These are phyloP conservation scores for Brachionus sp. DNA, from an alignment of 1,140 invertebrate genomes.

Conservation along the genomic window DNA sequence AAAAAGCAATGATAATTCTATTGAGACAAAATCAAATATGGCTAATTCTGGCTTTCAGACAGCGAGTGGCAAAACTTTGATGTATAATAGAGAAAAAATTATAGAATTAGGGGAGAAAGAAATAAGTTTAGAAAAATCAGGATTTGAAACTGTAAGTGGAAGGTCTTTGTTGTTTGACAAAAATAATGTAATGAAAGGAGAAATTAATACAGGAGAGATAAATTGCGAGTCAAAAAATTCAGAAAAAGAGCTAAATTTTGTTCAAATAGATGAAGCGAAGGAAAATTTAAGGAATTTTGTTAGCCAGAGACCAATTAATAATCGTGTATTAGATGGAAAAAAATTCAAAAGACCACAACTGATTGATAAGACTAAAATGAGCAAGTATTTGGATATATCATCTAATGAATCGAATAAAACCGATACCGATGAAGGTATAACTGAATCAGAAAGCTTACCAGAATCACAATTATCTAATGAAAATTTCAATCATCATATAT, in stretches of 20 bases:
- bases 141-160: neutral
- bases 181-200: neutral
- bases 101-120: neutral
- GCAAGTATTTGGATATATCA: neutral
- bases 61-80: neutral
- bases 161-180: neutral
- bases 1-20: neutral
- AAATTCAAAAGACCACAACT: constrained; percentile 33
- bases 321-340: constrained; percentile 7
- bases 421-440: neutral
- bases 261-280: neutral
- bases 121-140: neutral
- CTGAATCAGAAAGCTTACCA: neutral
- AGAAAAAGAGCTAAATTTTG: neutral
- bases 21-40: neutral
- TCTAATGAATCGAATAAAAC: neutral
- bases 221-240: neutral
- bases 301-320: neutral
- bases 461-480: neutral
- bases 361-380: neutral
- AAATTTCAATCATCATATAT: neutral
- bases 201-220: neutral
- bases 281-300: neutral
- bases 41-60: neutral
- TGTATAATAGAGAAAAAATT: neutral